Evolutionary conservation across 2,797 vertebrate species (phyloP).

Genomic region (Molossus molossus): DNA sequence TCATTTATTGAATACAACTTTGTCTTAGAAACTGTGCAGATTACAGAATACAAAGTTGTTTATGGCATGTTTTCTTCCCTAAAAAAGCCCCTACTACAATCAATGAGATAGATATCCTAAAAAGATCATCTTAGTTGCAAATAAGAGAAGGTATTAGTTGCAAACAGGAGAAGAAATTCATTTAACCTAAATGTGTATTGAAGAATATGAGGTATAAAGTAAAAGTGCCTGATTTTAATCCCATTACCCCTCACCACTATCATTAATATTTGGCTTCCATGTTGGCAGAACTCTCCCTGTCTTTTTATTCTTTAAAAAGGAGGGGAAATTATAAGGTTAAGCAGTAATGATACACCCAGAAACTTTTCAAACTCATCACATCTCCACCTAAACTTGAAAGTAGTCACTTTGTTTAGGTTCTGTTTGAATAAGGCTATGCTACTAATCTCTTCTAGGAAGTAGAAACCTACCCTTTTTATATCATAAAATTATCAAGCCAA

Average conservation of each 20-base stretch:
- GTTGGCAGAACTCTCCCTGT: not conserved
- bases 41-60: not conserved
- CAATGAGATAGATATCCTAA: not conserved
- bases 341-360: not conserved
- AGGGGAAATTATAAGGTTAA: constrained; percentile 3
- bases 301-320: not conserved
- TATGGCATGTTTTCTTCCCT: not conserved
- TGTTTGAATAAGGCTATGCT: not conserved
- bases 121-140: not conserved
- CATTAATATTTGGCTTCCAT: not conserved
- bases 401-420: not conserved
- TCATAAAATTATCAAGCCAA: not conserved
- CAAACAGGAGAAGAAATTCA: not conserved
- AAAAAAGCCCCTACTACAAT: not conserved
- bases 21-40: not conserved
- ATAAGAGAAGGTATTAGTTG: not conserved
- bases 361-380: not conserved
- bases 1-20: not conserved
- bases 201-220: constrained; percentile 12
- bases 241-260: not conserved
- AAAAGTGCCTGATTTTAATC: not conserved
- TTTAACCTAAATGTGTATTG: not conserved
- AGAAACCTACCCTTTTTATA: constrained; percentile 2
- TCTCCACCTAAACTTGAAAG: not conserved
- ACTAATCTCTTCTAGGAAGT: not conserved